phyloP scores from a whole-genome alignment of 1,140 invertebrate species.

The Bombus haemorrhoidalis region DNA sequence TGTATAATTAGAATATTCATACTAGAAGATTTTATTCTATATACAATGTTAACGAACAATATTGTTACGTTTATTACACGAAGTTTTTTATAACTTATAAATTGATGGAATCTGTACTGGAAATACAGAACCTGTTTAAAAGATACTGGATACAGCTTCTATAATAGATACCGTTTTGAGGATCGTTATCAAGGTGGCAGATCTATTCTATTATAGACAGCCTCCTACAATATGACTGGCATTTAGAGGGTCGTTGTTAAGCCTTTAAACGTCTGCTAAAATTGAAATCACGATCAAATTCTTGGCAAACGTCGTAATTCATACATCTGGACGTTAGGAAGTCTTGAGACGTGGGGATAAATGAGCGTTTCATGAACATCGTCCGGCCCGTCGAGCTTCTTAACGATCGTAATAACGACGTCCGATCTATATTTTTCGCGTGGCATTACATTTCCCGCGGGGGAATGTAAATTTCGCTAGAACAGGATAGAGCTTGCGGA shows the following conservation, averaged over 20 bases:
- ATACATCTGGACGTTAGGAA: not conserved
- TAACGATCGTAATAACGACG: constrained; percentile 39
- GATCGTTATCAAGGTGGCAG: not conserved
- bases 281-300: not conserved
- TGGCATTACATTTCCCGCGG: not conserved
- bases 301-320: not conserved
- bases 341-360: not conserved
- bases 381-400: not conserved
- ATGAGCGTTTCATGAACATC: not conserved
- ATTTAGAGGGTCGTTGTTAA: not conserved
- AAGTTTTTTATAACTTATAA: too few species aligned
- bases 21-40: too few species aligned
- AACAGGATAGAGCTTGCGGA: not conserved
- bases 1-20: too few species aligned
- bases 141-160: too few species aligned
- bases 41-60: too few species aligned
- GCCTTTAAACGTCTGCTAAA: not conserved
- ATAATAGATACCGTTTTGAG: not conserved
- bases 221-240: too few species aligned
- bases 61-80: too few species aligned
- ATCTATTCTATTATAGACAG: not conserved
- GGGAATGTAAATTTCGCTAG: constrained; percentile 26
- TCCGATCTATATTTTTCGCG: constrained; percentile 21
- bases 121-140: too few species aligned
- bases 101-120: too few species aligned